Evolutionary conservation across 2,113 vertebrate genomes (phyloP).

Genomic region (Cyprinus carpio): DNA sequence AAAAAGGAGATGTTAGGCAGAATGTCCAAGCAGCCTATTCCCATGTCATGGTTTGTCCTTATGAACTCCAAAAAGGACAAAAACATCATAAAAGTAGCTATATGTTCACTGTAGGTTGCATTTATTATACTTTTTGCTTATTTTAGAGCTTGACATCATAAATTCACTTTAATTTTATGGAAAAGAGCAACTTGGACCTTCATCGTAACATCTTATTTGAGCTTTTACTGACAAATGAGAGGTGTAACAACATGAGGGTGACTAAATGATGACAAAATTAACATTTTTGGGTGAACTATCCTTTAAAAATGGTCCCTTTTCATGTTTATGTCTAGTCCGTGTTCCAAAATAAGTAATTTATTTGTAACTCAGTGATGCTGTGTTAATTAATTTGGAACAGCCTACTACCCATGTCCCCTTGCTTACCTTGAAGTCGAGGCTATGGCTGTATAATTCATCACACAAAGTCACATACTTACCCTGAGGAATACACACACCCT

Average conservation of each 20-base stretch:
- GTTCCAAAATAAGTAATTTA: neutral
- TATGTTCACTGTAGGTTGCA: neutral
- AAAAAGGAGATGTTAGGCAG: neutral
- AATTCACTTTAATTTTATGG: neutral
- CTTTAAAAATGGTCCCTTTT: neutral
- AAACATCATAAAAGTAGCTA: neutral
- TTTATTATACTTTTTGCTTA: neutral
- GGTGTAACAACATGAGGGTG: neutral
- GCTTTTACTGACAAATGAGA: neutral
- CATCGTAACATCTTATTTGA: neutral
- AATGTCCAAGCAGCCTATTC: neutral
- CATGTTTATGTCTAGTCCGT: neutral
- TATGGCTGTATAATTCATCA: conserved; percentile 48
- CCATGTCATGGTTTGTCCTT: neutral
- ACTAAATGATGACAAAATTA: neutral
- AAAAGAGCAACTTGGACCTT: neutral
- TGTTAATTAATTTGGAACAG: neutral
- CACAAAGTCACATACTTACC: conserved; percentile 34
- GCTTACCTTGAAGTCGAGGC: conserved; percentile 42
- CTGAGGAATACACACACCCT: conserved; percentile 33
- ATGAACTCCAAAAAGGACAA: neutral
- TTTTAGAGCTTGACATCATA: neutral
- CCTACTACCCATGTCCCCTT: conserved; percentile 16
- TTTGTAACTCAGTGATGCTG: neutral
- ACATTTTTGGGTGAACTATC: neutral